phyloP scores from a whole-genome alignment of 2,113 vertebrate genomes.

The Oryzias celebensis region DNA sequence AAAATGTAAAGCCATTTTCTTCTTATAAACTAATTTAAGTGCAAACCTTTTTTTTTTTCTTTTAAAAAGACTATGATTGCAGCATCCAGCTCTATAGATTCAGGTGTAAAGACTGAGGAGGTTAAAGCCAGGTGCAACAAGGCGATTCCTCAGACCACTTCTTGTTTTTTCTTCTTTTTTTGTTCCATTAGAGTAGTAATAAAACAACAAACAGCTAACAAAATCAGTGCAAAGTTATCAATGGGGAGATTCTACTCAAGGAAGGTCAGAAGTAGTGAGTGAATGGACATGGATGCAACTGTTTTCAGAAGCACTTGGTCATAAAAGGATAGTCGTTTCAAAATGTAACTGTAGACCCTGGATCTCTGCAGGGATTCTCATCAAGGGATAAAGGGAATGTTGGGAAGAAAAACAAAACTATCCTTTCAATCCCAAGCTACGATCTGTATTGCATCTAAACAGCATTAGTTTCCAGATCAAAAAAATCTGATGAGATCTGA shows the following conservation, averaged over 20 bases:
- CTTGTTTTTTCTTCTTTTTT: conserved; percentile 58
- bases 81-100: conserved; percentile 89
- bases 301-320: conserved; percentile 65
- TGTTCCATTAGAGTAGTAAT: conserved; percentile 74
- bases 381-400: neutral
- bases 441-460: conserved; percentile 66
- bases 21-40: conserved; percentile 91
- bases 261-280: conserved; percentile 64
- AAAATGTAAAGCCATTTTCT: conserved; percentile 84
- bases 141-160: conserved; percentile 73
- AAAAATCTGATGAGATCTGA: conserved; percentile 66
- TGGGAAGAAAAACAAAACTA: conserved; percentile 36
- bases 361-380: conserved; percentile 36
- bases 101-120: conserved; percentile 82
- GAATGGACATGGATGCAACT: conserved; percentile 70
- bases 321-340: conserved; percentile 50
- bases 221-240: conserved; percentile 89
- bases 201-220: conserved; percentile 70
- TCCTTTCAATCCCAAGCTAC: conserved; percentile 68
- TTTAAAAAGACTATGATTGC: conserved; percentile 83
- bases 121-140: conserved; percentile 79
- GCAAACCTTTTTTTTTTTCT: conserved; percentile 83
- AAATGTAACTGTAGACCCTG: conserved; percentile 50
- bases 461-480: conserved; percentile 61
- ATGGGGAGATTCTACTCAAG: conserved; percentile 77